phyloP scores from a whole-genome alignment of 2,888 invertebrate genomes.

The Ditula angustiorana region DNA sequence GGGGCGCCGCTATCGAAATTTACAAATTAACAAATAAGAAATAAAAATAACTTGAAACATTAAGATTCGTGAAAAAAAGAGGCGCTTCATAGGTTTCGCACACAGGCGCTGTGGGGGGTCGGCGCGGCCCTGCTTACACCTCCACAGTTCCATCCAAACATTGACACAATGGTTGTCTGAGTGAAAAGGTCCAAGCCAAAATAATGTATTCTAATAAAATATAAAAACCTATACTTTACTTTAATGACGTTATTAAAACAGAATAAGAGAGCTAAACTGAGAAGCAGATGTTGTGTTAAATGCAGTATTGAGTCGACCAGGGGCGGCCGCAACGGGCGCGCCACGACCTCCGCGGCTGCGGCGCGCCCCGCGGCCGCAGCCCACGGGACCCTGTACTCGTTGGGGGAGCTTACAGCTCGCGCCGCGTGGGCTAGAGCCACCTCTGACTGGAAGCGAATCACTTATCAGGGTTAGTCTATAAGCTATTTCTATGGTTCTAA shows the following conservation, averaged over 20 bases:
- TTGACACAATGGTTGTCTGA: neutral
- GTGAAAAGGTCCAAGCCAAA: constrained; percentile 6
- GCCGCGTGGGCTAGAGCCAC: neutral
- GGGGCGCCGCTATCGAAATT: no score
- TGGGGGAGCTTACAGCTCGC: no score
- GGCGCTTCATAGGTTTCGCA: no score
- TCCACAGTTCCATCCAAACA: neutral
- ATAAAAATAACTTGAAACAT: no score
- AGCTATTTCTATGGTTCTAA: constrained; percentile 8
- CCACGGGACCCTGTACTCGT: neutral
- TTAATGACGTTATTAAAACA: neutral
- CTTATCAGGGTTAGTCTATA: constrained; percentile 16
- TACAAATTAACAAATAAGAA: no score
- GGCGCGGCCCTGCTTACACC: neutral
- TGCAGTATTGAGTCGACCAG: constrained; percentile 3
- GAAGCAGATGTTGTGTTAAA: constrained; percentile 30
- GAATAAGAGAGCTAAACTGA: constrained; percentile 32
- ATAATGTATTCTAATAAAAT: constrained; percentile 13
- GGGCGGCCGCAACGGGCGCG: neutral
- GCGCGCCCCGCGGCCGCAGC: no score
- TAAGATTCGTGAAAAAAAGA: no score
- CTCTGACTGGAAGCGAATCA: neutral
- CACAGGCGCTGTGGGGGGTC: no score
- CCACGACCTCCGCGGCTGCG: no score
- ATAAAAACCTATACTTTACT: constrained; percentile 26